Evolutionary conservation across 2,888 invertebrate genomes (phyloP), one percentile per base, ranked within the genome.

Genomic region (Heliconius ethilla): DNA sequence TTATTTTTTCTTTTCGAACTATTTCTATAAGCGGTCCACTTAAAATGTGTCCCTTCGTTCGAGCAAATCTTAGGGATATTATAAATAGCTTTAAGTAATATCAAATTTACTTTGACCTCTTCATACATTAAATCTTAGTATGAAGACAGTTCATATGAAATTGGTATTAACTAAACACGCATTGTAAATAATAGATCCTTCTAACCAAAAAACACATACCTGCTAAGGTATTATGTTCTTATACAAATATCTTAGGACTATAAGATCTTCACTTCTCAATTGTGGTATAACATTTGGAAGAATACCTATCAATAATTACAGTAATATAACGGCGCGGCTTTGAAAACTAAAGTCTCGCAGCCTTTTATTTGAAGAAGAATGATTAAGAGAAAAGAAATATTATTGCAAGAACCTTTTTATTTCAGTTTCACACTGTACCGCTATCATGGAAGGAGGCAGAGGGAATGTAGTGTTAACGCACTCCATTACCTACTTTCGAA

Each of bases 181-280:
- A 33, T 33, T 55, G 55, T 55, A 29, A 70, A 51, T 55, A 45
- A 51, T 45, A 27, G 55, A 72, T 33, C 18, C 33, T 55, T 55
- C 7, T 22, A n/a, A 72, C 33, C 13, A 72, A 51, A 51, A 51
- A 51, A 51, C 7, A 33, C 29, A n/a, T 72, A 72, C 70, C 70
- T 72, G 55, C 33, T 33, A 22, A 29, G 70, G 51, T 51, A 40
- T 69, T 33, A 67, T 72, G 13, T n/a, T 72, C 33, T 55, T 55
- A 72, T 55, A 55, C 55, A 51, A 51, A 51, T 18, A 51, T 51
- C 18, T 51, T 51, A 45, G 15, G 45, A 45, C 6, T 45, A 45
- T 6, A 45, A 45, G 15, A 45, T 45, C 45, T 45, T 45, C 5
- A 45, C 5, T 15, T 45, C 15, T 45, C 15, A 40, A 40, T 45